Base-by-base conservation (phyloP, 1,140 invertebrate species). In the Antheraea pernyi region DNA sequence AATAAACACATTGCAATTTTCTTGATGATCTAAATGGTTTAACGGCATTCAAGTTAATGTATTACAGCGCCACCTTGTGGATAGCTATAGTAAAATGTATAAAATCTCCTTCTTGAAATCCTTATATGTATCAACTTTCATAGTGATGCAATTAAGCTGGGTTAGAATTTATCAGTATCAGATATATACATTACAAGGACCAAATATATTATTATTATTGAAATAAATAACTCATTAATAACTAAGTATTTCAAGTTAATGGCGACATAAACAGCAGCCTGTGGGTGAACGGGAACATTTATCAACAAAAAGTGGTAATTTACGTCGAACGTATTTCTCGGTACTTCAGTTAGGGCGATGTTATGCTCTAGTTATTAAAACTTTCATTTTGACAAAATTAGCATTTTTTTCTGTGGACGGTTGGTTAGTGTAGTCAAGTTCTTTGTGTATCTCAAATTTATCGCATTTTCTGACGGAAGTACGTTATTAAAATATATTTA, bases 231-330 rank as follows among this genome's bases (percentile, higher is more conserved):
- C 81, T 86, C 83, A 89, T 89, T 90, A 89, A 87, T 89, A 84
- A 88, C 76, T 88, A 83, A 82, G 79, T 89, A 88, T 85, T 86
- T 88, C 83, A 85, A 82, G 75, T 86, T 90, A 89, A 91, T 88
- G 83, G 85, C 59, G 77, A 87, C 86, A 91, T 91, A 89, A 91
- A 85, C 83, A 91, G 83, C 85, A 86, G 79, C 78, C 77, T 80
- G 81, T 71, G 76, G 74, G 76, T 72, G 65, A 59, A 64, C 53
- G 58, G 39, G 73, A 69, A 78, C 81, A 83, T 90, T 89, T 89
- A 86, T 91, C 84, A 88, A 75, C 86, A 86, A 90, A 89, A 91
- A 88, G 77, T 81, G 83, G 82, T 84, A 83, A 88, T 88, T 85
- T 84, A 42, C 77, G 76, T 76, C 76, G 78, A 78, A 82, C 79